Conservation (phyloP, 2,888 invertebrate genomes). For the Phrixothrix hirtus region DNA sequence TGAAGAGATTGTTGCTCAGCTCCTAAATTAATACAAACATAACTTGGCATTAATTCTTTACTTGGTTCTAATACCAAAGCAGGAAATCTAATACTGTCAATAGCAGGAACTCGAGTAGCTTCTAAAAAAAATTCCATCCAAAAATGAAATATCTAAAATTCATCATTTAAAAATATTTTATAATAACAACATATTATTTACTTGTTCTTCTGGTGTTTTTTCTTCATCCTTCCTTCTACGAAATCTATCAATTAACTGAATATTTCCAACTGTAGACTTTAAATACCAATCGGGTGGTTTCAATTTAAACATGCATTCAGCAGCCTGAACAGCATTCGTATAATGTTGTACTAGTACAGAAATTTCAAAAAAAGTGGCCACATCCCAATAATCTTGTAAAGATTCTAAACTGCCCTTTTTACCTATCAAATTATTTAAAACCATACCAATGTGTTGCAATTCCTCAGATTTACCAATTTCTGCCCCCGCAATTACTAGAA, state of each 20-base stretch:
- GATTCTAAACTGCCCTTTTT: conserved; percentile 94
- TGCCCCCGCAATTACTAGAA: conserved; percentile 94
- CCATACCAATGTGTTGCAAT: conserved; percentile 90
- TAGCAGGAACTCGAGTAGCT: conserved; percentile 80
- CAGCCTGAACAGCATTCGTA: conserved; percentile 94
- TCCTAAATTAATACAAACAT: conserved; percentile 92
- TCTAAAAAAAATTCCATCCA: conserved; percentile 99
- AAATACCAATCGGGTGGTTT: conserved; percentile 94
- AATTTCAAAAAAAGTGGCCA: conserved; percentile 98
- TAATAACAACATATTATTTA: conserved; percentile 46
- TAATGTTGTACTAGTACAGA: conserved; percentile 97
- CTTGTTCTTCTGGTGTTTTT: conserved; percentile 78
- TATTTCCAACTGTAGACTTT: conserved; percentile 96
- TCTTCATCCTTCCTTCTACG: conserved; percentile 79
- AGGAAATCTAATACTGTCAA: conserved; percentile 88
- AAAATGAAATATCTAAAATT: conserved; percentile 71
- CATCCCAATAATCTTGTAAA: conserved; percentile 97
- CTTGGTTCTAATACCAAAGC: conserved; percentile 87
- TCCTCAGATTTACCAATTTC: conserved; percentile 92
- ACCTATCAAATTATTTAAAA: conserved; percentile 95
- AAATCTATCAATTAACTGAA: conserved; percentile 89
- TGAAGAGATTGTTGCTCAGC: conserved; percentile 92
- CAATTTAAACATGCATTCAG: conserved; percentile 89
- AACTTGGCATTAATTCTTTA: conserved; percentile 92
- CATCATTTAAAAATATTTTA: neutral